Percentiles rank a stretch among this genome's conserved stretches.
phyloP scores from a whole-genome alignment of 2,113 vertebrate genomes.

The Mustela nigripes region DNA sequence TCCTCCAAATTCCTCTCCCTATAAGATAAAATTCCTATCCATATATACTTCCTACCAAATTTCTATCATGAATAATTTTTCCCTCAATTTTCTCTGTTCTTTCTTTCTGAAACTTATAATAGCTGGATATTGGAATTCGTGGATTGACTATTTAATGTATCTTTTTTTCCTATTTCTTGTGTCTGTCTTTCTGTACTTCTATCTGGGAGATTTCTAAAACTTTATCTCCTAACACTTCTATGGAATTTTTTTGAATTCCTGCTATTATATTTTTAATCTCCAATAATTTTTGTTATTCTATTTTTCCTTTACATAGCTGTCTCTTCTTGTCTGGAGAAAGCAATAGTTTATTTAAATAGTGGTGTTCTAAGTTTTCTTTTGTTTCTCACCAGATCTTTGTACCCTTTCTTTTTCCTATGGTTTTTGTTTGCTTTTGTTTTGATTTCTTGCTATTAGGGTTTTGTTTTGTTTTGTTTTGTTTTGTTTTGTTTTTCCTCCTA shows the following conservation, averaged over 20 bases:
- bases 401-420: neutral
- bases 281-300: neutral
- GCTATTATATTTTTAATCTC: neutral
- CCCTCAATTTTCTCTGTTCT: neutral
- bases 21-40: neutral
- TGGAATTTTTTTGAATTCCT: neutral
- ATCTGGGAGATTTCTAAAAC: neutral
- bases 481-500: neutral
- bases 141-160: neutral
- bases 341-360: neutral
- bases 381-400: neutral
- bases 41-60: neutral
- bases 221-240: neutral
- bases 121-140: neutral
- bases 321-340: neutral
- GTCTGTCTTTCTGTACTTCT: neutral
- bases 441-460: neutral
- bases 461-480: slow-evolving; percentile 1
- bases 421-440: neutral
- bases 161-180: neutral
- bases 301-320: neutral
- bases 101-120: neutral
- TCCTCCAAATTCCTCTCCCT: neutral
- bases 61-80: neutral
- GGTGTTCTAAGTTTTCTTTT: neutral